Evolutionary conservation across 1,140 invertebrate genomes (phyloP), one percentile per base, ranked within the genome.

Genomic region (Oryzaephilus surinamensis): DNA sequence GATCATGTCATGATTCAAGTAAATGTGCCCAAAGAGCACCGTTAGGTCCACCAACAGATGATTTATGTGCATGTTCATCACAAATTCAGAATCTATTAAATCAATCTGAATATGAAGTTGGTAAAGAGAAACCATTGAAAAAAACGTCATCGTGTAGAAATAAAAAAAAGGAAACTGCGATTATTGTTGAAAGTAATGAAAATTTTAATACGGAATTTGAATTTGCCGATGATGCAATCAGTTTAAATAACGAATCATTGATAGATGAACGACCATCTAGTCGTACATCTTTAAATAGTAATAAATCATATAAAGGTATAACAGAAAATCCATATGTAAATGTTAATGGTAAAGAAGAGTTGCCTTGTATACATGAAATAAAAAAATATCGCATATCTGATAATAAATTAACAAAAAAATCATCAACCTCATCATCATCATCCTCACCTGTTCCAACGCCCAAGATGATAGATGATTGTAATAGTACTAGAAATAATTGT

Each of bases 321-420:
- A 52, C 46, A 5, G 54, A 61, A 26, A 67, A 65, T 32, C 57
- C 64, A 3, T 66, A 67, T 54, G 64, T 69, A 6, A 69, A 66
- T 7, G 78, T 81, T 0, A 70, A 77, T 38, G 79, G 78, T 12
- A 73, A 74, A 43, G 79, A 81, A 54, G 80, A 81, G 55, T 57
- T 81, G 38, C 78, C 78, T 0, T 68, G 66, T 43, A 46, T 54
- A 10, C 46, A 60, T 17, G 55, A 62, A 46, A 53, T 58, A 14
- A 52, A 43, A 46, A 60, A 51, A 47, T 51, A 45, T 39, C 20
- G 42, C 39, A 46, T 46, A 48, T 48, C 48, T 7, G 35, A 52
- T 23, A 32, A 38, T 38, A 45, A 41, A 34, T 41, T 42, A 37
- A 20, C 28, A 17, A 38, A 39, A 30, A 15, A 45, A 46, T 36